Evolutionary conservation across 2,113 vertebrate genomes (phyloP).

Genomic region (Condylura cristata): DNA sequence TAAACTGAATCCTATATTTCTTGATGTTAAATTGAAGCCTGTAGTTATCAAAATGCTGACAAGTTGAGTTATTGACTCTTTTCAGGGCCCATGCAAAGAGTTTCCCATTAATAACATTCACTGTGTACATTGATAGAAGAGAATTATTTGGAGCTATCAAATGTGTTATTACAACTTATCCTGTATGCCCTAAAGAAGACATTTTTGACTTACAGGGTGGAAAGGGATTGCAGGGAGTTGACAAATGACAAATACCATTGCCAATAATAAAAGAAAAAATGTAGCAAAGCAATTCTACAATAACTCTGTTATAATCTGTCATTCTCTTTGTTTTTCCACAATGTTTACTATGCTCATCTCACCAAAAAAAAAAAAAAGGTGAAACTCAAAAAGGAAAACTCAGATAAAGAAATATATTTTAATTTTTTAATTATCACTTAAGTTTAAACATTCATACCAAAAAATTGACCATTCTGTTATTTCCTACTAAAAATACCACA

Average conservation of each 20-base stretch:
- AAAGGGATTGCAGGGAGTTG: not conserved
- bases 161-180: constrained; percentile 59
- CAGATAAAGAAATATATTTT: not conserved
- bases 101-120: constrained; percentile 63
- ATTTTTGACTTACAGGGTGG: constrained; percentile 49
- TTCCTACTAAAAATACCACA: constrained; percentile 21
- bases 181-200: constrained; percentile 47
- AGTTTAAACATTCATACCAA: not conserved
- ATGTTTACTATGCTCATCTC: not conserved
- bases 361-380: not conserved
- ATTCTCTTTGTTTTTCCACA: not conserved
- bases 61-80: constrained; percentile 68
- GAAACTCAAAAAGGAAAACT: constrained; percentile 29
- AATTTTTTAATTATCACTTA: not conserved
- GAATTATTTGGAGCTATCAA: constrained; percentile 65
- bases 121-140: constrained; percentile 29
- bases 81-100: constrained; percentile 32
- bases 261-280: not conserved
- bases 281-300: not conserved
- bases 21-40: constrained; percentile 54
- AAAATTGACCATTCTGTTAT: constrained; percentile 13
- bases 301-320: constrained; percentile 40
- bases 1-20: constrained; percentile 59
- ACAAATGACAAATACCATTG: constrained; percentile 40
- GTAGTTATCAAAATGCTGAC: constrained; percentile 66